These are phyloP conservation scores for Dendrolimus houi DNA, from an alignment of 2,888 invertebrate species.

Conservation along the genomic window DNA sequence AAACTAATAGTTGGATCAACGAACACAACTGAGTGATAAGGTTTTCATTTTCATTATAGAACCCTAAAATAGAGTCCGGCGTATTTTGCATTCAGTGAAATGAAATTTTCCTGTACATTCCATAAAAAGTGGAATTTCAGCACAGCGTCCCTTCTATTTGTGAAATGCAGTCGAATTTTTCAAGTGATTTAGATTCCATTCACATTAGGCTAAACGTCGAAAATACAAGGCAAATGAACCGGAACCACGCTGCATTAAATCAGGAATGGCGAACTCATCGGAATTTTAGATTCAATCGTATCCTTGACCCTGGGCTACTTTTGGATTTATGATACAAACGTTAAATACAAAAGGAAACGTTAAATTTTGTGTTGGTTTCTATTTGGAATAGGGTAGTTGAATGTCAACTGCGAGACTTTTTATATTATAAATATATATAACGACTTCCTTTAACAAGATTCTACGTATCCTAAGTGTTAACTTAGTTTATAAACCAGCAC, in stretches of 20 bases:
- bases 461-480: no score
- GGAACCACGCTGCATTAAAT: slow-evolving; percentile 32
- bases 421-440: no score
- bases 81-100: slow-evolving; percentile 13
- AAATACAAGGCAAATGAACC: slow-evolving; percentile 56
- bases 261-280: slow-evolving; percentile 2
- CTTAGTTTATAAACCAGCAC: no score
- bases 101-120: slow-evolving; percentile 2
- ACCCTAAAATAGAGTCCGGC: neutral
- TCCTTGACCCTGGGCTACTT: neutral
- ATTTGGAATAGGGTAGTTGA: no score
- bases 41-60: no score
- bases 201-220: slow-evolving; percentile 48
- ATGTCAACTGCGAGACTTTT: no score
- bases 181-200: slow-evolving; percentile 68
- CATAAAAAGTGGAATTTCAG: slow-evolving; percentile 19
- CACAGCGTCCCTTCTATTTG: slow-evolving; percentile 9
- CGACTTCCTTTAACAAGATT: no score
- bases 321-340: no score
- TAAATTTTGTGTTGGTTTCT: no score
- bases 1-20: no score
- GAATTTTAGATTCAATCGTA: neutral
- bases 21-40: no score
- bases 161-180: slow-evolving; percentile 50
- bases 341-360: no score